A percentile compares a stretch with the other conserved stretches of the same genome.
Conservation (phyloP, 2,888 invertebrate species). For the Lepidocyrtoides sp. region DNA sequence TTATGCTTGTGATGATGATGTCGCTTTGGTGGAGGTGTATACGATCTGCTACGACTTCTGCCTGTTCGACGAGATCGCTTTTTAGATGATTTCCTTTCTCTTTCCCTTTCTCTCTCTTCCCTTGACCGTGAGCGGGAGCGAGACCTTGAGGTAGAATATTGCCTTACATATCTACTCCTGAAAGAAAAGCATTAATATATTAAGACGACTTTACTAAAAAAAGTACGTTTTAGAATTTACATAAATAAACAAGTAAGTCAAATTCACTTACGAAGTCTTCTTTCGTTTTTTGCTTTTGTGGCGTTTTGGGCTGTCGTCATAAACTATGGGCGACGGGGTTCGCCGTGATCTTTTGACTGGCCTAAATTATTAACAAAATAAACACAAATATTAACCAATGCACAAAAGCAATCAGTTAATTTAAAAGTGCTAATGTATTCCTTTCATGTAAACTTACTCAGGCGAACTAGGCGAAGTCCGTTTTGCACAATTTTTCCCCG, state of each 20-base stretch:
- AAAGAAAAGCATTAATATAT: conserved; percentile 55
- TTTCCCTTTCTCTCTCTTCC: conserved; percentile 77
- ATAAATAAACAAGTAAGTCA: not conserved
- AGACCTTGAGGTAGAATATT: conserved; percentile 85
- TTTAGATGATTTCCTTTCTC: conserved; percentile 78
- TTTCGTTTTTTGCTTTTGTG: conserved; percentile 86
- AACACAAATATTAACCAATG: not conserved
- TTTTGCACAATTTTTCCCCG: conserved; percentile 59
- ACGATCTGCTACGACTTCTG: conserved; percentile 79
- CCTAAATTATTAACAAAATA: conserved; percentile 69
- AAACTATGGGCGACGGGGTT: conserved; percentile 84
- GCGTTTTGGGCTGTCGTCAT: conserved; percentile 86
- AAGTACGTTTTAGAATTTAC: not conserved
- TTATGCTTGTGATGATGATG: conserved; percentile 81
- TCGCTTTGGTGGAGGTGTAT: conserved; percentile 76
- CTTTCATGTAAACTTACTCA: conserved; percentile 82
- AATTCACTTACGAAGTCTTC: conserved; percentile 85
- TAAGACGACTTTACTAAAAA: not conserved
- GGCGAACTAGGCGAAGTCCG: conserved; percentile 77
- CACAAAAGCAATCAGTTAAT: no score
- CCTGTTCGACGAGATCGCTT: conserved; percentile 78
- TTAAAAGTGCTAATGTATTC: no score
- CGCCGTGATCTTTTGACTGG: conserved; percentile 79
- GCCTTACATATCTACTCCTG: conserved; percentile 82
- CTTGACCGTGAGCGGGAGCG: conserved; percentile 85